These are phyloP conservation scores for Aeoliscus strigatus DNA, from an alignment of 2,797 vertebrate genomes.

Conservation along the genomic window DNA sequence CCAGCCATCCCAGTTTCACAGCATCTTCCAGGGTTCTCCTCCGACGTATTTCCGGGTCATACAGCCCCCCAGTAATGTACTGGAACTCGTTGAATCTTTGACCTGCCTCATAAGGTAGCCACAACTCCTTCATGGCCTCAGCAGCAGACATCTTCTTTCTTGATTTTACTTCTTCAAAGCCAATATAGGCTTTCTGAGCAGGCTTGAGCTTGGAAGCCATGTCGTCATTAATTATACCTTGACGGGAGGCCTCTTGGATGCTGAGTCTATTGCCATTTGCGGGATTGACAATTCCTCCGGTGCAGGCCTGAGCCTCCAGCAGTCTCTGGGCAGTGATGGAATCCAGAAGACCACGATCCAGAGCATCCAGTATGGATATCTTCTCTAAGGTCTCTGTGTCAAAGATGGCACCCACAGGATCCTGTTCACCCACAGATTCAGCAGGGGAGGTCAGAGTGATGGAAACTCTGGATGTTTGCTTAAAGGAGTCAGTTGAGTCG, in stretches of 20 bases:
- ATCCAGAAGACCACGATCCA: slow-evolving; percentile 85
- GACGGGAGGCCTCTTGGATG: slow-evolving; percentile 81
- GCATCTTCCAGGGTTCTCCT: slow-evolving; percentile 85
- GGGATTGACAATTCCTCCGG: slow-evolving; percentile 89
- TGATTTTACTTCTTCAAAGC: slow-evolving; percentile 87
- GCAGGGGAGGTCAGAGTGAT: slow-evolving; percentile 64
- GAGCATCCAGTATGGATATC: slow-evolving; percentile 84
- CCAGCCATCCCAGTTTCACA: slow-evolving; percentile 83
- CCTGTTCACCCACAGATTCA: slow-evolving; percentile 77
- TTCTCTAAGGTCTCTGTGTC: slow-evolving; percentile 90
- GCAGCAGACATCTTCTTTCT: slow-evolving; percentile 87
- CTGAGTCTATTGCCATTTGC: slow-evolving; percentile 80
- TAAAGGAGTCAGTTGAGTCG: slow-evolving; percentile 65
- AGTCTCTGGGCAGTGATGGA: slow-evolving; percentile 89
- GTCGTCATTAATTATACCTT: slow-evolving; percentile 80
- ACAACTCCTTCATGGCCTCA: slow-evolving; percentile 89
- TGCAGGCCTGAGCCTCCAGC: slow-evolving; percentile 94
- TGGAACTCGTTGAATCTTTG: slow-evolving; percentile 95
- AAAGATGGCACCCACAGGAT: slow-evolving; percentile 93
- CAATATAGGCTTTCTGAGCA: slow-evolving; percentile 90
- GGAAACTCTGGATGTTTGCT: slow-evolving; percentile 73
- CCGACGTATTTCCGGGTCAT: slow-evolving; percentile 83
- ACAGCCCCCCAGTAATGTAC: slow-evolving; percentile 87
- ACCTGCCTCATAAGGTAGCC: slow-evolving; percentile 94
- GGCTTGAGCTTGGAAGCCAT: slow-evolving; percentile 86